Percentiles rank a stretch among this genome's conserved stretches.
These are phyloP conservation scores for Marasmarcha lunaedactyla DNA, from an alignment of 2,888 invertebrate genomes.

Conservation along the genomic window DNA sequence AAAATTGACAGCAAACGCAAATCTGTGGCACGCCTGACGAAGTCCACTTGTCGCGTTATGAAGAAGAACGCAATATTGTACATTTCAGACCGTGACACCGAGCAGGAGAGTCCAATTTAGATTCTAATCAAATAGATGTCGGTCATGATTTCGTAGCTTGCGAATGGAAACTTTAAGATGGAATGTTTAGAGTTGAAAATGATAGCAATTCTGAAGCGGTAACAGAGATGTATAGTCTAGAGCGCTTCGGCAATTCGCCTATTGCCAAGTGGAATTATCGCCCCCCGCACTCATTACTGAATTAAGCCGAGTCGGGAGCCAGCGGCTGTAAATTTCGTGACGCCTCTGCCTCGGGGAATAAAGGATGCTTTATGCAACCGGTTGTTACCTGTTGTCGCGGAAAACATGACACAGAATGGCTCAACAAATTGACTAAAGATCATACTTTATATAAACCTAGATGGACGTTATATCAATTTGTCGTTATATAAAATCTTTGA, in stretches of 20 bases:
- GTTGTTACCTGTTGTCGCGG: constrained; percentile 30
- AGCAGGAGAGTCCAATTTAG: constrained; percentile 40
- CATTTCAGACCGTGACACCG: constrained; percentile 34
- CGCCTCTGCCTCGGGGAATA: constrained; percentile 50
- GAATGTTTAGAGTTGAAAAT: constrained; percentile 24
- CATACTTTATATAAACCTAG: not conserved
- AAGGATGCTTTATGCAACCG: constrained; percentile 34
- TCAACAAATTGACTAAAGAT: constrained; percentile 4
- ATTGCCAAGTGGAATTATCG: constrained; percentile 66
- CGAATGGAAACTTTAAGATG: constrained; percentile 25
- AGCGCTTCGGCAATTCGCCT: constrained; percentile 57
- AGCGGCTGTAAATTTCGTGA: constrained; percentile 53
- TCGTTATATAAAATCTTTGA: no score
- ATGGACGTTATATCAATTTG: no score
- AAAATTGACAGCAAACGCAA: constrained; percentile 51
- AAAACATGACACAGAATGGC: constrained; percentile 11
- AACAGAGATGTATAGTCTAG: no score
- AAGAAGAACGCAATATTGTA: constrained; percentile 17
- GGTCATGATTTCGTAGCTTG: constrained; percentile 18
- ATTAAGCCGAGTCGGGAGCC: constrained; percentile 61
- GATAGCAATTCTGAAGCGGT: not conserved
- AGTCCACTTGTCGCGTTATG: constrained; percentile 38
- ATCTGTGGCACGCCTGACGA: constrained; percentile 42
- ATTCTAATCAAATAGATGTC: constrained; percentile 28
- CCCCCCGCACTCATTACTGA: constrained; percentile 67